Evolutionary conservation across 2,113 vertebrate species (phyloP), one percentile per base, ranked within the genome.

Genomic region (Podarcis muralis): DNA sequence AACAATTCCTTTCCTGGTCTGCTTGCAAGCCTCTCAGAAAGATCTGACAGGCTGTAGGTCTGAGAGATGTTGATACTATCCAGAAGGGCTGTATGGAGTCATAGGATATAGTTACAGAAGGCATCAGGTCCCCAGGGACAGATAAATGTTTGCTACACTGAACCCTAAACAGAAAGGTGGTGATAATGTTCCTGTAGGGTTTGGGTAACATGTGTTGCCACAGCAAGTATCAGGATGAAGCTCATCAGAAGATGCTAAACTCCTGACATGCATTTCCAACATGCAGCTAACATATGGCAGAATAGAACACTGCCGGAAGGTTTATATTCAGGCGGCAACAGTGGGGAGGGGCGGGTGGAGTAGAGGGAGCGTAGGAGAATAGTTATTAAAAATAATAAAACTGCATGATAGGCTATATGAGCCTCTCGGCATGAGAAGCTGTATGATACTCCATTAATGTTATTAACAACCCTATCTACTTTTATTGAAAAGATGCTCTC

Each of bases 401-500:
- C 48, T 5, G 88, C 84, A 65, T 59, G 89, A 84, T 66, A 84
- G 43, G 87, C 81, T 84, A 62, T 83, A 84, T 84, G 65, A 30
- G 62, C 74, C 65, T 69, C 81, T 88, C 59, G 8, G 62, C 62
- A 69, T 78, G 75, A 69, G 66, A 80, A 76, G 80, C 77, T 4
- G 30, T 0, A 20, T 93, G 88, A 94, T 93, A 93, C 92, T 97
- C 95, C 95, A 97, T 97, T 97, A 97, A 96, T 66, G 94, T 97
- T 97, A 97, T 97, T 97, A 97, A 97, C 97, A 97, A 97, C 96
- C 96, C 97, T 96, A 95, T 97, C 95, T 96, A 94, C 86, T 96
- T 95, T 96, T 97, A 97, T 97, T 97, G 97, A 97, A 97, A 97
- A 97, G 96, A 97, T 97, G 96, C 92, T 97, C 95, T 95, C 94